Percentiles rank a stretch among this genome's conserved stretches.
Conservation (phyloP, 2,113 vertebrate species). For the Aythya baeri region DNA sequence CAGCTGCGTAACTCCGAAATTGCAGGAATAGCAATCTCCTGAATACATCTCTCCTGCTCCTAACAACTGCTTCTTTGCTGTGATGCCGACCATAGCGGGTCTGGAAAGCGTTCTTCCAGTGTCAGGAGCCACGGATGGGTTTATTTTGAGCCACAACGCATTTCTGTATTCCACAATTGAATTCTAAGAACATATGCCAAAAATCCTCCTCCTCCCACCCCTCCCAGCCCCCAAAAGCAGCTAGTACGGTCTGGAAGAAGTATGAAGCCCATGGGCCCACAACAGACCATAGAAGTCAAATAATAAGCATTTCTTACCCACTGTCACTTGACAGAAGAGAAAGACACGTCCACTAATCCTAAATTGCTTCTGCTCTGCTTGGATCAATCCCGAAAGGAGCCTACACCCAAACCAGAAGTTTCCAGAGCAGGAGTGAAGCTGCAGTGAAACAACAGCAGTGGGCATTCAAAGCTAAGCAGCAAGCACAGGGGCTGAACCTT, state of each 20-base stretch:
- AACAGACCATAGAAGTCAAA: background rate
- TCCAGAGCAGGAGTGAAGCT: background rate
- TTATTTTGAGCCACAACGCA: slow-evolving; percentile 65
- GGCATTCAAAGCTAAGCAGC: background rate
- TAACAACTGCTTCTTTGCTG: slow-evolving; percentile 70
- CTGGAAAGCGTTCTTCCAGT: slow-evolving; percentile 39
- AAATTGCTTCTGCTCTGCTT: background rate
- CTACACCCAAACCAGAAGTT: background rate
- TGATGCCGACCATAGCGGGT: slow-evolving; percentile 26
- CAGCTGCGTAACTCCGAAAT: slow-evolving; percentile 68
- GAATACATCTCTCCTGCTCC: slow-evolving; percentile 59
- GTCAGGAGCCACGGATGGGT: background rate
- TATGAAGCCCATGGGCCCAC: background rate
- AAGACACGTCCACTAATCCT: background rate
- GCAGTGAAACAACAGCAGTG: background rate
- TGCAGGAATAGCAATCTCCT: slow-evolving; percentile 67
- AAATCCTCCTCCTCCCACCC: background rate
- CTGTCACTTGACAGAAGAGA: background rate
- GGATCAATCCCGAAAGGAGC: background rate
- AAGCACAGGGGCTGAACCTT: rapidly evolving
- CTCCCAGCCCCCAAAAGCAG: background rate
- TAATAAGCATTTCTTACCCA: background rate
- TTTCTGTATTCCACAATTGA: slow-evolving; percentile 39
- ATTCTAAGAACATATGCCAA: slow-evolving; percentile 10
- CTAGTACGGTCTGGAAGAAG: background rate